These are phyloP conservation scores for Crotalus horridus DNA, from an alignment of 2,113 vertebrate genomes.

Conservation along the genomic window DNA sequence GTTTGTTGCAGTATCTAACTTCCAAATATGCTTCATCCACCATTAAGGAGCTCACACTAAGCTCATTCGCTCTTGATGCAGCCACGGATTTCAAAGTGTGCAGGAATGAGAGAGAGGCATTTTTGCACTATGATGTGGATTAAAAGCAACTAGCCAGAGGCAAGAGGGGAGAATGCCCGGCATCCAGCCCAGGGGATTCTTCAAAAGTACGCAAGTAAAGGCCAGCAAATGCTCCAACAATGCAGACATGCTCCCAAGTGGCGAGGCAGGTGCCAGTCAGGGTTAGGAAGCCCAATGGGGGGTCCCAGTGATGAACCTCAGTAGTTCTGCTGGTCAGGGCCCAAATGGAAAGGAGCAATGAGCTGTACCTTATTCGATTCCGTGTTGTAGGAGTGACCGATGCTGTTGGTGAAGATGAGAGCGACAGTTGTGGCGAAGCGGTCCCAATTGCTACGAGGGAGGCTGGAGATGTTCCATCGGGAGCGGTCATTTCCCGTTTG, in stretches of 20 bases:
- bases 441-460: constrained; percentile 87
- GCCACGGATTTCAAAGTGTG: background rate
- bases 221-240: background rate
- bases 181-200: background rate
- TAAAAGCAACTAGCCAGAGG: background rate
- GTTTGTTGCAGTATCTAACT: background rate
- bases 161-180: background rate
- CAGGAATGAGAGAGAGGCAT: background rate
- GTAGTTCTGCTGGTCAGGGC: background rate
- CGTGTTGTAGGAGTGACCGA: constrained; percentile 91
- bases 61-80: background rate
- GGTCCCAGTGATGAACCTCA: background rate
- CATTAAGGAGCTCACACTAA: background rate
- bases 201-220: too few relatives aligned
- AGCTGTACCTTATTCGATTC: constrained; percentile 83
- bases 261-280: background rate
- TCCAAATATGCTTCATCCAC: background rate
- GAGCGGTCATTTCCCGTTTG: constrained; percentile 82
- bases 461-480: constrained; percentile 80
- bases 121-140: too few relatives aligned
- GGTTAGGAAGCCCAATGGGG: background rate
- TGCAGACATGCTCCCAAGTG: too few relatives aligned
- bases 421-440: constrained; percentile 82
- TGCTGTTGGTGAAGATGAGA: constrained; percentile 83
- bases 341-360: background rate